A percentile compares a stretch with the other conserved stretches of the same genome.
Evolutionary conservation across 2,113 vertebrate genomes (phyloP).

Genomic region (Pampusana beccarii): DNA sequence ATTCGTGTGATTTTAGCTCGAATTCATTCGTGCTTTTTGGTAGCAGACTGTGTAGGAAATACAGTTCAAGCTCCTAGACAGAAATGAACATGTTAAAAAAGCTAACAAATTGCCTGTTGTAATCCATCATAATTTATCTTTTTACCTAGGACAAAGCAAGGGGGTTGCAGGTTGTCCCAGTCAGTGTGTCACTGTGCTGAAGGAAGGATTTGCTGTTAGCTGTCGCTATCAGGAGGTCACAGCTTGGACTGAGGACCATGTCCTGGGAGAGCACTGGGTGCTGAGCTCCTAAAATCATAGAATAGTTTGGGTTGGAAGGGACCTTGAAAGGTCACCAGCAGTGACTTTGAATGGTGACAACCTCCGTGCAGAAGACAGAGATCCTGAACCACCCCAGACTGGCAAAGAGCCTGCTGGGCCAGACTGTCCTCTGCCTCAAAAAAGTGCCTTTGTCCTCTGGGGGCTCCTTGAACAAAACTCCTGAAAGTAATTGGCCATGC

Average conservation of each 20-base stretch:
- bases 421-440: neutral
- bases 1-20: neutral
- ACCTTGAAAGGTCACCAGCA: neutral
- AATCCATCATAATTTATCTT: neutral
- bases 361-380: neutral
- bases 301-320: too few relatives aligned
- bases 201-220: neutral
- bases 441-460: neutral
- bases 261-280: neutral
- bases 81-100: neutral
- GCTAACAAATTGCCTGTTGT: neutral
- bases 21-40: neutral
- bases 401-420: neutral
- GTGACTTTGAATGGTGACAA: neutral
- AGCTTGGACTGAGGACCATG: neutral
- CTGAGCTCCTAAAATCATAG: neutral
- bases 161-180: neutral
- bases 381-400: neutral
- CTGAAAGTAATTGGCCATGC: neutral
- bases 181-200: neutral
- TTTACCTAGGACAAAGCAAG: neutral
- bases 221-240: neutral
- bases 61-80: neutral
- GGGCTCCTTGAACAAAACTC: neutral
- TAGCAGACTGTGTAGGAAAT: neutral